phyloP scores from a whole-genome alignment of 2,888 invertebrate species.

The Ptychoptera contaminata region DNA sequence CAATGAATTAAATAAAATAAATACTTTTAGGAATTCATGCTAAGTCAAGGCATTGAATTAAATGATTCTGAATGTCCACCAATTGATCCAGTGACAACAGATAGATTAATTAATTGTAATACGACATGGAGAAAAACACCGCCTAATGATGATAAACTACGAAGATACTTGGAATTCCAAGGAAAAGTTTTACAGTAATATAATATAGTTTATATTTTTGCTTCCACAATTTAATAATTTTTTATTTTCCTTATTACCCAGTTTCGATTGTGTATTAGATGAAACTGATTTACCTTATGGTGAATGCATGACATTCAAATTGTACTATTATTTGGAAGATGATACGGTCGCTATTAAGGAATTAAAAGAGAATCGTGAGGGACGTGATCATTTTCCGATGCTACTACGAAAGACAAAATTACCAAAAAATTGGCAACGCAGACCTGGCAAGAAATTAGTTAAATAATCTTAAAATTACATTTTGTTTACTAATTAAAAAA shows the following conservation, averaged over 20 bases:
- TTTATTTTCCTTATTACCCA: conserved; percentile 21
- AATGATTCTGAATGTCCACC: conserved; percentile 53
- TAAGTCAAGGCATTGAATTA: conserved; percentile 66
- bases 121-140: conserved; percentile 18
- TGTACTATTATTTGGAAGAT: conserved; percentile 67
- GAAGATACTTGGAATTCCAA: conserved; percentile 61
- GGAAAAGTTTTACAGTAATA: conserved; percentile 46
- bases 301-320: conserved; percentile 45
- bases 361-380: conserved; percentile 51
- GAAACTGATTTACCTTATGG: conserved; percentile 41
- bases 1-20: not conserved
- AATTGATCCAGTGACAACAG: conserved; percentile 47
- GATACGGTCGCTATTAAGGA: conserved; percentile 68
- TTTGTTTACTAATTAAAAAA: conserved; percentile 12
- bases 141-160: conserved; percentile 37
- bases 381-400: conserved; percentile 60
- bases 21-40: conserved; percentile 51
- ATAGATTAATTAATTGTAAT: conserved; percentile 12
- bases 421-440: conserved; percentile 53
- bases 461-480: conserved; percentile 11
- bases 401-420: conserved; percentile 60
- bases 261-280: conserved; percentile 54
- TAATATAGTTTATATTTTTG: not conserved
- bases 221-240: conserved; percentile 4
- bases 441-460: conserved; percentile 36